Evolutionary conservation across 2,888 invertebrate genomes (phyloP), one percentile per base, ranked within the genome.

Genomic region (Heliconius sara): DNA sequence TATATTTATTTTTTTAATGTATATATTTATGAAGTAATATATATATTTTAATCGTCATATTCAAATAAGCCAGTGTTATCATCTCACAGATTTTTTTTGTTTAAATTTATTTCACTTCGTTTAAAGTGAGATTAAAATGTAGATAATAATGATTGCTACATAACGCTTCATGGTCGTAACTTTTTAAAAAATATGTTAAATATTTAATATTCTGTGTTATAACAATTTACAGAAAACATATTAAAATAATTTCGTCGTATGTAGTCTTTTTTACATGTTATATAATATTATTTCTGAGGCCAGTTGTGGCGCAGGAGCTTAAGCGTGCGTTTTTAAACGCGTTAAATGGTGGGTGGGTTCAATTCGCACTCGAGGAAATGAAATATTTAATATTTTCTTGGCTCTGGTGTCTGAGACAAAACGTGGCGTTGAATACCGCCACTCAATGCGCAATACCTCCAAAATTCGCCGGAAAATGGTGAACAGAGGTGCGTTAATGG

Each of bases 101-200:
- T n/a, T 68, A n/a, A 68, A 68, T 19, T n/a, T 68, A 39, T 39
- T 68, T n/a, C n/a, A 39, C n/a, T 39, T 2, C n/a, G 12, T 68
- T 68, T 39, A 39, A 39, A 68, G 10, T 39, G 68, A 68, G 68
- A 68, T 39, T 68, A 39, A 22, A 12, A 68, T 68, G 22, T 68
- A 68, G 68, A 68, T 39, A 68, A 68, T 39, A 68, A 39, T 68
- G 34, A n/a, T 68, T 67, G 34, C 34, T 67, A 5, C 65, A 27
- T 16, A 16, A 27, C 13, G 65, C 25, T 65, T 65, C 27, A 27
- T 16, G 65, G 27, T 65, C 25, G 12, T 25, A 63, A 25, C 16
- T 65, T 16, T 27, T 25, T 63, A 63, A 63, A 66, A 34, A 34
- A 22, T 68, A n/a, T 68, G 39, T 68, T 68, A 39, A 67, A n/a